Conservation (phyloP, 2,113 vertebrate species). For the Paratilapia polleni region DNA sequence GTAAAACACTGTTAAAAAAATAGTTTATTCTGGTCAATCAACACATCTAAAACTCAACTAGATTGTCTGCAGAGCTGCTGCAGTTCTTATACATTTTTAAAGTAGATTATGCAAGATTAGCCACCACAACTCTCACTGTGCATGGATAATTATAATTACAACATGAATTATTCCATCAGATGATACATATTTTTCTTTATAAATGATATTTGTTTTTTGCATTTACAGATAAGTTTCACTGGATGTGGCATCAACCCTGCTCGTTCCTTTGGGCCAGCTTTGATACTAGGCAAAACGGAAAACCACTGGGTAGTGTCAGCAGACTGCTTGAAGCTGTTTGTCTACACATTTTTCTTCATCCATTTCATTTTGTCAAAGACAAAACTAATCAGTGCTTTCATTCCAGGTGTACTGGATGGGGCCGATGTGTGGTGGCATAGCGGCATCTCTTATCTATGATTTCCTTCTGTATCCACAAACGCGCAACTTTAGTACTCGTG, state of each 20-base stretch:
- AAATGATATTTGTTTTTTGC: background rate
- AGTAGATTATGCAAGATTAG: background rate
- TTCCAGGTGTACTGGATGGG: conserved; percentile 76
- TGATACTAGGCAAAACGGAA: conserved; percentile 80
- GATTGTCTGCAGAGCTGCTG: background rate
- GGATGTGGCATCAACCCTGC: conserved; percentile 92
- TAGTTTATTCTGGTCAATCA: background rate
- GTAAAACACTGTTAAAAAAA: background rate
- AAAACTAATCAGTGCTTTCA: background rate
- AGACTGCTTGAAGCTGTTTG: background rate
- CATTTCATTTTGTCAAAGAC: background rate
- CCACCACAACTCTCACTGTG: background rate
- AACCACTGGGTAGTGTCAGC: conserved; percentile 86
- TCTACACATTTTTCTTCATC: background rate
- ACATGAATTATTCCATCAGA: background rate
- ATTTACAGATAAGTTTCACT: conserved; percentile 87
- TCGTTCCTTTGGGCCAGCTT: conserved; percentile 86
- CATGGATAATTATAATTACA: background rate
- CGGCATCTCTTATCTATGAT: conserved; percentile 82
- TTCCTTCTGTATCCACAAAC: conserved; percentile 83
- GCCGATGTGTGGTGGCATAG: conserved; percentile 66
- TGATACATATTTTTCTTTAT: background rate
- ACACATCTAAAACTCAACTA: background rate
- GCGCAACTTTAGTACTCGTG: conserved; percentile 9
- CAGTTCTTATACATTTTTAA: background rate